A percentile compares a stretch with the other conserved stretches of the same genome.
Conservation (phyloP, 2,888 invertebrate species). For the Tetropium fuscum region DNA sequence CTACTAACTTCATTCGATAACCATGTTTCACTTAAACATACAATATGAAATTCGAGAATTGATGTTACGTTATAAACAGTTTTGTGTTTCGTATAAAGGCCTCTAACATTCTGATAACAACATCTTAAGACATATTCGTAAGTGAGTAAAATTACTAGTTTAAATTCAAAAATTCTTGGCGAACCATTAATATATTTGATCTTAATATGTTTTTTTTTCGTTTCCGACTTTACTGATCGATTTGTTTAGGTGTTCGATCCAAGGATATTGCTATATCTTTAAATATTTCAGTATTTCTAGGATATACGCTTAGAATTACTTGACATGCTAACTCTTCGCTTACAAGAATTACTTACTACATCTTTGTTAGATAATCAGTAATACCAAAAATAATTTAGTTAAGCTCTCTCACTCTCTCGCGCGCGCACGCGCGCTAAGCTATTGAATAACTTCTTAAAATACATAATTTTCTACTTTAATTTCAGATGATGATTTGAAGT, state of each 20-base stretch:
- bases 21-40: background rate
- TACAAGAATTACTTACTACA: background rate
- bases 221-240: background rate
- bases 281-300: background rate
- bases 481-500: background rate
- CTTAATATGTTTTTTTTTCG: background rate
- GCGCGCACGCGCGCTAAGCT: background rate
- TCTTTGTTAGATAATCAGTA: too few species aligned
- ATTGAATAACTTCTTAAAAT: background rate
- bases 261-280: background rate
- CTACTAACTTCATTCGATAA: background rate
- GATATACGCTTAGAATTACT: background rate
- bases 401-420: too few species aligned
- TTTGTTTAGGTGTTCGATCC: background rate
- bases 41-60: background rate
- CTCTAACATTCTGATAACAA: background rate
- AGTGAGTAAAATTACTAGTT: background rate
- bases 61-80: background rate
- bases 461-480: background rate
- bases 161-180: background rate
- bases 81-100: background rate
- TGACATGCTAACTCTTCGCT: background rate
- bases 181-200: background rate
- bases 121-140: background rate
- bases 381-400: too few species aligned